Conservation (phyloP, 2,113 vertebrate genomes). For the Furnarius figulus region DNA sequence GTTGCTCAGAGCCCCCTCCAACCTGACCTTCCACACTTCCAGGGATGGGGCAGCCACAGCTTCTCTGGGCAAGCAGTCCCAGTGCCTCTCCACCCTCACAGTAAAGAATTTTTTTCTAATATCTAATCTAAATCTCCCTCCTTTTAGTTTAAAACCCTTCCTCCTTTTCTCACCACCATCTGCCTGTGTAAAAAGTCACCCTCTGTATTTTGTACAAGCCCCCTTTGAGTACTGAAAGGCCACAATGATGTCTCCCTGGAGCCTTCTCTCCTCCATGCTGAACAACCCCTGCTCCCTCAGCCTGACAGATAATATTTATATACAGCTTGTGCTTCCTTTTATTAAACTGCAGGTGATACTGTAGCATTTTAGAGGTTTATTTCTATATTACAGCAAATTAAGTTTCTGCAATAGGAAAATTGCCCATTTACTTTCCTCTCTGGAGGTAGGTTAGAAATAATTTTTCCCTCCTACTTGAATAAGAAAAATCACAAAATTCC, state of each 20-base stretch:
- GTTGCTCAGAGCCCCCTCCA: background rate
- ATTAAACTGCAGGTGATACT: background rate
- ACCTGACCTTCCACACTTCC: background rate
- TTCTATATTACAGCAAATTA: background rate
- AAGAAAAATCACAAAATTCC: background rate
- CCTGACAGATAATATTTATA: background rate
- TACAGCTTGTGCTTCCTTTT: background rate
- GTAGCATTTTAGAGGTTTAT: background rate
- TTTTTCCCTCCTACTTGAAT: background rate
- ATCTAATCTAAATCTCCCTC: background rate
- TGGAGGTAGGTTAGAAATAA: background rate
- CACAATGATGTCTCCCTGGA: background rate
- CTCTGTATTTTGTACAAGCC: background rate
- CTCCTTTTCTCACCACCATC: background rate
- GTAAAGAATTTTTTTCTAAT: background rate
- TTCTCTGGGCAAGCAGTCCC: background rate
- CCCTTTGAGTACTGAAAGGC: background rate
- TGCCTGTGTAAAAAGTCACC: background rate
- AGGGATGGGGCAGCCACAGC: background rate
- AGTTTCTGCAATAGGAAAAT: background rate
- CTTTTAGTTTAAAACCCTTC: background rate
- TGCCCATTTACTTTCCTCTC: background rate
- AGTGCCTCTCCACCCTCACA: background rate
- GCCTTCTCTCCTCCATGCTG: background rate
- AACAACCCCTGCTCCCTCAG: background rate